These are phyloP conservation scores for Pseudorhiza aurosa DNA, from an alignment of 30 jellyfish, hydroid and myxozoan genomes.

Conservation along the genomic window DNA sequence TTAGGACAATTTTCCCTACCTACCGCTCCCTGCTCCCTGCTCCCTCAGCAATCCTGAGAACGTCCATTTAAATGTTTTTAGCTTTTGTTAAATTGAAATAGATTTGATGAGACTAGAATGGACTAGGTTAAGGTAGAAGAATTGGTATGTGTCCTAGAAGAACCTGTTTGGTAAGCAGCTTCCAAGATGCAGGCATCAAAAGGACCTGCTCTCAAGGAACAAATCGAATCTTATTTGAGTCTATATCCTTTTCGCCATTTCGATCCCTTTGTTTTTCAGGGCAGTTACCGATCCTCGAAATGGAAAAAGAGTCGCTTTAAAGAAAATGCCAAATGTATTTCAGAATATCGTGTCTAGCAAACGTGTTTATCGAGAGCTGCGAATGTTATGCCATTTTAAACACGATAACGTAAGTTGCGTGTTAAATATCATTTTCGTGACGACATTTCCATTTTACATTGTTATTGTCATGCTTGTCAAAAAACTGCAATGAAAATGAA, in stretches of 20 bases:
- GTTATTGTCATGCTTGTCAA: too few species aligned
- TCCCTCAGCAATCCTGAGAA: too few species aligned
- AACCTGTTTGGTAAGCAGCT: slow-evolving; percentile 6
- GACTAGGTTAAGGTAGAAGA: neutral
- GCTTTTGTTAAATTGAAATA: too few species aligned
- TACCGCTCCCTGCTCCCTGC: too few species aligned
- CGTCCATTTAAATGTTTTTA: too few species aligned
- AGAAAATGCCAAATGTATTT: slow-evolving; percentile 99
- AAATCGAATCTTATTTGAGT: neutral
- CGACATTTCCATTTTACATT: too few species aligned
- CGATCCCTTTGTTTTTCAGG: slow-evolving; percentile 58
- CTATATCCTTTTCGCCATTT: neutral
- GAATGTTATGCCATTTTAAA: slow-evolving; percentile 92
- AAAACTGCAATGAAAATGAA: too few species aligned
- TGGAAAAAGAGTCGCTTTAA: slow-evolving; percentile 94
- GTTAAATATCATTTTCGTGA: neutral
- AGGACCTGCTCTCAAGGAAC: neutral
- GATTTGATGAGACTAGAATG: too few species aligned
- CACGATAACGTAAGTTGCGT: slow-evolving; percentile 93
- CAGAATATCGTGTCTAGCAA: slow-evolving; percentile 98
- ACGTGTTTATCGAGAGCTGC: slow-evolving; percentile 97
- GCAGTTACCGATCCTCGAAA: slow-evolving; percentile 99
- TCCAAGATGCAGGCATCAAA: neutral
- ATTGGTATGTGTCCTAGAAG: neutral
- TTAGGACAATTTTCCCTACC: too few species aligned